Evolutionary conservation across 2,888 invertebrate species (phyloP).

Genomic region (Sesamia inferens): DNA sequence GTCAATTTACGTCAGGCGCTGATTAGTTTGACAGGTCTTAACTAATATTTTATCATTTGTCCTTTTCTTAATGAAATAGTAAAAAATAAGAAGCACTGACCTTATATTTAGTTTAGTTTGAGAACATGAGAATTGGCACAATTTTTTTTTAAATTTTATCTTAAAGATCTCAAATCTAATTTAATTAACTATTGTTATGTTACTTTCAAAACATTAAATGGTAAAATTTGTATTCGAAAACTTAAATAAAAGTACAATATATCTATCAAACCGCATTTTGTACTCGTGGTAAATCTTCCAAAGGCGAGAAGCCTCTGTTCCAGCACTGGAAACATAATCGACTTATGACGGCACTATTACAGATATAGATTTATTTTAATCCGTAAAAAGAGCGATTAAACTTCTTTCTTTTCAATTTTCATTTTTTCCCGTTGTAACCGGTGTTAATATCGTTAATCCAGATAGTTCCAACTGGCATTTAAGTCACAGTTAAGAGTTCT

Average conservation of each 20-base stretch:
- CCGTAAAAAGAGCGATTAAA: neutral
- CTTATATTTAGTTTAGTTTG: no score
- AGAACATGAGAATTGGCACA: no score
- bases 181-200: neutral
- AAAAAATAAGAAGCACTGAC: no score
- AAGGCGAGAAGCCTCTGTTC: neutral
- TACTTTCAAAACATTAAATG: neutral
- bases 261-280: neutral
- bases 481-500: constrained; percentile 65
- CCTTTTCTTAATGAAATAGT: no score
- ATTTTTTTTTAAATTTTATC: no score
- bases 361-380: neutral
- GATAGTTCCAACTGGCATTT: constrained; percentile 51
- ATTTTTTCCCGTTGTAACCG: neutral
- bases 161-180: neutral
- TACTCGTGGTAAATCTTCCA: neutral
- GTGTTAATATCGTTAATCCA: constrained; percentile 50
- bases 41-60: no score
- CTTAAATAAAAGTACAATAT: neutral
- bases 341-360: no score
- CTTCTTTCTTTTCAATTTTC: neutral
- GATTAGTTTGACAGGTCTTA: no score
- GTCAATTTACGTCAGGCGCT: no score
- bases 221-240: no score
- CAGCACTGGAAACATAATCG: neutral